Percentiles rank a stretch among this genome's conserved stretches.
These are phyloP conservation scores for Andrena camellia DNA, from an alignment of 2,888 invertebrate species.

Conservation along the genomic window DNA sequence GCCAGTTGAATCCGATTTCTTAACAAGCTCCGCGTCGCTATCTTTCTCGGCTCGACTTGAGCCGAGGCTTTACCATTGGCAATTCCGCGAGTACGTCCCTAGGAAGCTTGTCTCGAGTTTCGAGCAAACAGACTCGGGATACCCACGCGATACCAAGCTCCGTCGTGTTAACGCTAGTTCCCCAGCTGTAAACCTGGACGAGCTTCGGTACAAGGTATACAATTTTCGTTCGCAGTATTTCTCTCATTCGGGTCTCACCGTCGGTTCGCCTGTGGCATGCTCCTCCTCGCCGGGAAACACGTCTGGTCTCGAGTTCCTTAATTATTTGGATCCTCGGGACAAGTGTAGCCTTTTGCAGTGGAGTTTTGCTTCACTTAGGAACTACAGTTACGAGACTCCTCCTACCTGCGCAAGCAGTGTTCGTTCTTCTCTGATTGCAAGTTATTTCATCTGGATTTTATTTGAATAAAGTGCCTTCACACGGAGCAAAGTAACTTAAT, in stretches of 20 bases:
- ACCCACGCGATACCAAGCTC: constrained; percentile 10
- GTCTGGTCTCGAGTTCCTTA: background rate
- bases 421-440: background rate
- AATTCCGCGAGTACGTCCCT: constrained; percentile 18
- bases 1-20: background rate
- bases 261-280: background rate
- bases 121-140: constrained; percentile 35
- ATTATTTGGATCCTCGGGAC: background rate
- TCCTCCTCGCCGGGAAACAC: background rate
- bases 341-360: background rate
- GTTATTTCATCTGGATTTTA: background rate
- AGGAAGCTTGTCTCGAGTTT: constrained; percentile 20
- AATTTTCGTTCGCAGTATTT: constrained; percentile 34
- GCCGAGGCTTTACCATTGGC: constrained; percentile 26
- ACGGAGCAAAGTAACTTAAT: background rate
- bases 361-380: background rate
- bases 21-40: constrained; percentile 23
- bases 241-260: background rate
- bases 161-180: constrained; percentile 4
- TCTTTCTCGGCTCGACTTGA: constrained; percentile 32
- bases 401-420: too few species aligned
- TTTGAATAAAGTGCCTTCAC: background rate
- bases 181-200: constrained; percentile 15
- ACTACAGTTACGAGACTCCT: background rate
- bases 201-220: background rate